Evolutionary conservation across 2,113 vertebrate species (phyloP).

Genomic region (Vimba vimba): DNA sequence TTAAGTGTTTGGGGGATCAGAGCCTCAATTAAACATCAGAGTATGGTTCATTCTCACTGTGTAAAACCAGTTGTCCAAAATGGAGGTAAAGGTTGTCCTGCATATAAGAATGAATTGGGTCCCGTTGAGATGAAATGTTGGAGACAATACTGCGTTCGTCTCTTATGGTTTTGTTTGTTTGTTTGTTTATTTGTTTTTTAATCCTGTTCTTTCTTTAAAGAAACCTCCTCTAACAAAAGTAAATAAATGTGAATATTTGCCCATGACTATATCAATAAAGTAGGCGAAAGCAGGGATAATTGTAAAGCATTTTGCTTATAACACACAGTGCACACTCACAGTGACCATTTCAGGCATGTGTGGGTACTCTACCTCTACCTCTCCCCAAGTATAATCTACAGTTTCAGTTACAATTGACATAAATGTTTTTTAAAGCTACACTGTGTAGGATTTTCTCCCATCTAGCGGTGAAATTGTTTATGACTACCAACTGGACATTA

Average conservation of each 20-base stretch:
- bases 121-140: not conserved
- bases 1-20: constrained; percentile 79
- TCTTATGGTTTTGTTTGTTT: not conserved
- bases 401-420: not conserved
- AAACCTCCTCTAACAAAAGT: not conserved
- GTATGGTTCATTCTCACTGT: constrained; percentile 58
- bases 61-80: constrained; percentile 27
- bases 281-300: not conserved
- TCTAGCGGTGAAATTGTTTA: too few relatives aligned
- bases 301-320: not conserved
- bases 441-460: too few relatives aligned
- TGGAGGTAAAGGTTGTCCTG: not conserved
- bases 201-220: not conserved
- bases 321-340: not conserved
- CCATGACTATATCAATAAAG: not conserved
- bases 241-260: not conserved
- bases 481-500: too few relatives aligned
- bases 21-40: constrained; percentile 78
- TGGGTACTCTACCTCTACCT: not conserved
- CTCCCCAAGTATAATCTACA: not conserved
- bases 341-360: not conserved
- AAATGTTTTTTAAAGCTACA: too few relatives aligned
- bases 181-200: too few relatives aligned
- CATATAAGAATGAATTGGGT: constrained; percentile 26
- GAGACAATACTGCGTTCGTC: not conserved